Base-by-base conservation (phyloP, 2,888 invertebrate species). In the Nomada ruficornis region DNA sequence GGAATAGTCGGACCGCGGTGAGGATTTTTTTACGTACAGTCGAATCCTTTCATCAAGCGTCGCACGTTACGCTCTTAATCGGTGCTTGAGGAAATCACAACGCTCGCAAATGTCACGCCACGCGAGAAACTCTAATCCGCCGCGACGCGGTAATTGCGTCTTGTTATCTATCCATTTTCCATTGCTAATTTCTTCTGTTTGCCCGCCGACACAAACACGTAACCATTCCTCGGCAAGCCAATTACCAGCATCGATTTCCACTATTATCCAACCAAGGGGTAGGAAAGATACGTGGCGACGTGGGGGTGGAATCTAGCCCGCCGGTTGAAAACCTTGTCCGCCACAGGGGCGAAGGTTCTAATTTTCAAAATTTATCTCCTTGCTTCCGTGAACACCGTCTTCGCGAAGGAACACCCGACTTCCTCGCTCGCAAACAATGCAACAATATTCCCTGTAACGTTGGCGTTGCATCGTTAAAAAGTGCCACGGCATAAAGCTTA, bases 381-480 rank as follows among this genome's bases (percentile, higher is more conserved):
- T 15, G 15, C 11, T 42, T 23, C 67, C 13, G 18, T 9, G 20
- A 44, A 44, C 52, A 4, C 15, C 62, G 23, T 10, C 26, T n/a
- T 26, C 52, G 2, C 18, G 0, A 29, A 26, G 23, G 0, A 50
- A 72, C 15, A 13, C 23, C 54, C 20, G 42, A 64, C 36, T 84
- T 63, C 68, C 75, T 60, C 69, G 44, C 50, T 59, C 70, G 70
- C 84, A 5, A 69, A 82, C 84, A 77, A 84, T 77, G 81, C 69
- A 77, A 82, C 75, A 68, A 36, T 29, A 60, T 63, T 57, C 79
- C 54, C 73, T 23, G 79, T 68, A 63, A 77, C 86, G 62, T 83
- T 36, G 83, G 77, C 62, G 70, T 63, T 73, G 62, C 73, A 78
- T 86, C 83, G 83, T 86, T 78, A 81, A 81, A 74, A 83, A 76